Base-by-base conservation (phyloP, 2,113 vertebrate genomes). In the Campylomormyrus tamandua region DNA sequence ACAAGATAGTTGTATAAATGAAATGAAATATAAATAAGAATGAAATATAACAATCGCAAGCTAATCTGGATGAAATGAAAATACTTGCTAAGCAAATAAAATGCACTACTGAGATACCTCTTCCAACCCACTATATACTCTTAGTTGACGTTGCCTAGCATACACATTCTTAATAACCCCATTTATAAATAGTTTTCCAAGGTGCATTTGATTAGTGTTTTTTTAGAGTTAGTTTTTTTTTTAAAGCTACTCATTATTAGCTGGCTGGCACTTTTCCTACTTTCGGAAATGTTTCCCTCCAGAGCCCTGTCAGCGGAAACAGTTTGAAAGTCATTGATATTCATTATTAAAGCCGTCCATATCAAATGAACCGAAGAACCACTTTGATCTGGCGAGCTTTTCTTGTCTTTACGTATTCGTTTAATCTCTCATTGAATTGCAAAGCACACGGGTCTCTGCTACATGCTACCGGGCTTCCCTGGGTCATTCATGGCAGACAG, bases 401-500 rank as follows among this genome's bases (percentile, higher is more conserved):
- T 31, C 88, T 52, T 53, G 56, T 89, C 70, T 83, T 87, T 86
- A 87, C 85, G 88, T 45, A 80, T 89, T 89, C 66, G 56, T 90
- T 89, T 89, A 83, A 90, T 90, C 88, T 87, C 39, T 46, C 66
- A 83, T 85, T 87, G 89, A 89, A 90, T 88, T 91, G 53, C 88
- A 89, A 46, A 83, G 42, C 85, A 83, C 87, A 49, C 3, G 27
- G 66, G 88, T 10, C 49, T 50, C 27, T 50, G 27, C 46, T 19
- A 15, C 48, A 46, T 89, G 66, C 3, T 46, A 83, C 48, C 5
- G 8, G 31, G 45, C 83, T 49, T 13, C 83, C 10, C 45, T 86
- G 86, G 86, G 86, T 42, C 74, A 42, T 80, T 80, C 74, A 39
- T 42, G 35, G 35, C 74, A 39, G 35, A 80, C 74, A 19, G 45